Percentiles rank a stretch among this genome's conserved stretches.
These are phyloP conservation scores for Ellobius talpinus DNA, from an alignment of 2,113 vertebrate species.

Conservation along the genomic window DNA sequence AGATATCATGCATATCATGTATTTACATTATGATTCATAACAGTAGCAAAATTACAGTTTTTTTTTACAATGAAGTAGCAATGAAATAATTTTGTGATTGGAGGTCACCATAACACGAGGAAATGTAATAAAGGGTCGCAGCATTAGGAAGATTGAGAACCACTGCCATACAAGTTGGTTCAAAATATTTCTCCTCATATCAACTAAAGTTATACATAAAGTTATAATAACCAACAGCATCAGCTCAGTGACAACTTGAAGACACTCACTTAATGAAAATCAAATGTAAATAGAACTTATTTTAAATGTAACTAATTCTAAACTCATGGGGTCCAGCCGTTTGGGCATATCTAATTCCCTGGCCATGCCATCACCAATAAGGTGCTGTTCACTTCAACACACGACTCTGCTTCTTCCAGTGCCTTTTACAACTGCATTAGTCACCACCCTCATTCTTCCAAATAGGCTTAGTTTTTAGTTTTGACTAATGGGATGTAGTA, in stretches of 20 bases:
- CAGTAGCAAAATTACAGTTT: not conserved
- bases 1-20: not conserved
- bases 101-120: not conserved
- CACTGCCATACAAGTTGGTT: not conserved
- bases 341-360: too few species aligned
- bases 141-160: not conserved
- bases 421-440: not conserved
- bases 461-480: not conserved
- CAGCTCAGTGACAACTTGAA: not conserved
- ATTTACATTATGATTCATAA: not conserved
- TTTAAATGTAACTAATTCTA: not conserved
- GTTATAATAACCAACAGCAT: not conserved
- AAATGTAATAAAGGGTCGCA: not conserved
- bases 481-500: not conserved
- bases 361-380: not conserved
- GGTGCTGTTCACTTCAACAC: not conserved
- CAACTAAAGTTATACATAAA: not conserved
- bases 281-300: not conserved
- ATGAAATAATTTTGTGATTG: not conserved
- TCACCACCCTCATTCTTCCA: not conserved
- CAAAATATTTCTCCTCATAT: not conserved
- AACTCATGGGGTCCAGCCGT: not conserved
- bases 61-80: not conserved
- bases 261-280: not conserved
- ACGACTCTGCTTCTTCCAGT: not conserved